A percentile compares a stretch with the other conserved stretches of the same genome.
Conservation (phyloP, 2,113 vertebrate species). For the Euleptes europaea region DNA sequence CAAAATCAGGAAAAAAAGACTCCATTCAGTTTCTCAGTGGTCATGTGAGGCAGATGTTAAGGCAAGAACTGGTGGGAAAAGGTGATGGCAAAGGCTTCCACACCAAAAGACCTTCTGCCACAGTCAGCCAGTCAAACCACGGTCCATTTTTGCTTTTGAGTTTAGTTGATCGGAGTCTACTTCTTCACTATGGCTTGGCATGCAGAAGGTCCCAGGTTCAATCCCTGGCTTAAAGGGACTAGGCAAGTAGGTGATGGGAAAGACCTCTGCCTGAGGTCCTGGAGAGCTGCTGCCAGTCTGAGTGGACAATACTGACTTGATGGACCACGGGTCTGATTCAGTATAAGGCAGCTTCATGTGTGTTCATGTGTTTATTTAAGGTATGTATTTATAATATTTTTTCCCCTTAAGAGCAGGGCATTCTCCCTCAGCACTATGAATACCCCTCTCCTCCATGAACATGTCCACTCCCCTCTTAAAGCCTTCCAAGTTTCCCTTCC, state of each 20-base stretch:
- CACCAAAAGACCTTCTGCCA: background rate
- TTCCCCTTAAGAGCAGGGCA: background rate
- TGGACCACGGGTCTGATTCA: too few relatives aligned
- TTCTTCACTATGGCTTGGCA: too few relatives aligned
- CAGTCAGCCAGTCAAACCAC: background rate
- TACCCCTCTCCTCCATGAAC: too few relatives aligned
- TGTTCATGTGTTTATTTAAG: background rate
- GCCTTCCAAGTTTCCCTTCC: too few relatives aligned
- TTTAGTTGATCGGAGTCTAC: background rate
- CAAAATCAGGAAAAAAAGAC: background rate
- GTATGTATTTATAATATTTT: background rate
- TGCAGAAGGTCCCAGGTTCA: too few relatives aligned
- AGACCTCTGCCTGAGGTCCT: too few relatives aligned
- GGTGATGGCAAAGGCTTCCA: background rate
- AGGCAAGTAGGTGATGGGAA: too few relatives aligned
- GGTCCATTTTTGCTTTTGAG: background rate
- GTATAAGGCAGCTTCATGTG: too few relatives aligned
- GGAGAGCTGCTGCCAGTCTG: too few relatives aligned
- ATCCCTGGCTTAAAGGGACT: too few relatives aligned
- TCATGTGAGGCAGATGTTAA: background rate
- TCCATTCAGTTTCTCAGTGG: background rate
- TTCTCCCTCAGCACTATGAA: background rate
- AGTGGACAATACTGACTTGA: too few relatives aligned
- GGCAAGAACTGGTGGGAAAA: background rate
- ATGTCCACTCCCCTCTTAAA: too few relatives aligned